Evolutionary conservation across 2,888 invertebrate genomes (phyloP), one percentile per base, ranked within the genome.

Genomic region (Sthenelais limicola): DNA sequence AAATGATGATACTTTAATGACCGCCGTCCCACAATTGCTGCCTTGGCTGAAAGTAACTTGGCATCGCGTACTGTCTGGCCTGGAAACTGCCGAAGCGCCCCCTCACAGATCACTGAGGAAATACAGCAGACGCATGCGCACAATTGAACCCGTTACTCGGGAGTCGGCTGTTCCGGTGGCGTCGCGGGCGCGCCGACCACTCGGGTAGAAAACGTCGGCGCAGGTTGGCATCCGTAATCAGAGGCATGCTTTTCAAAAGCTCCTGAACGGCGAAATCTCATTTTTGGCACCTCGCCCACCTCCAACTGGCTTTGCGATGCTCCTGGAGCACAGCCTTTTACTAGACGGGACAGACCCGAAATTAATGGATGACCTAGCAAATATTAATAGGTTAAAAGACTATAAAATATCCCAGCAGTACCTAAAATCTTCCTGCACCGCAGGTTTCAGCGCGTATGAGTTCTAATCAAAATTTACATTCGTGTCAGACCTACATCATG

Each of bases 61-160:
- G 62, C 62, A 38, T 43, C 28, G 5, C 7, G 21, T 21, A 24
- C 30, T 56, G 56, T 56, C 30, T 28, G 56, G 62, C 62, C 38
- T 38, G 35, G 62, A 12, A 62, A 28, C 62, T 1, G 24, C 24
- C 62, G 38, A 21, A 33, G 62, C 62, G 62, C 62, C 62, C 62
- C 62, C 4, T 62, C 38, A 62, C 62, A 62, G 62, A 62, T 62
- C 62, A 62, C 62, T 62, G 62, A 43, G 38, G 62, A 62, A 62
- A 35, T 43, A 62, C 26, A 62, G 38, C 38, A 21, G 38, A 43
- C 35, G 62, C 62, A 24, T 62, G 62, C 62, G 62, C 62, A 38
- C 62, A 62, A 62, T 38, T 62, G 62, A 35, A 28, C 62, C 24
- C 62, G 62, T 62, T 62, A 38, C 38, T 43, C 32, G n/a, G 56